These are phyloP conservation scores for Ariopsis seemanni DNA, from an alignment of 2,113 vertebrate genomes.

Conservation along the genomic window DNA sequence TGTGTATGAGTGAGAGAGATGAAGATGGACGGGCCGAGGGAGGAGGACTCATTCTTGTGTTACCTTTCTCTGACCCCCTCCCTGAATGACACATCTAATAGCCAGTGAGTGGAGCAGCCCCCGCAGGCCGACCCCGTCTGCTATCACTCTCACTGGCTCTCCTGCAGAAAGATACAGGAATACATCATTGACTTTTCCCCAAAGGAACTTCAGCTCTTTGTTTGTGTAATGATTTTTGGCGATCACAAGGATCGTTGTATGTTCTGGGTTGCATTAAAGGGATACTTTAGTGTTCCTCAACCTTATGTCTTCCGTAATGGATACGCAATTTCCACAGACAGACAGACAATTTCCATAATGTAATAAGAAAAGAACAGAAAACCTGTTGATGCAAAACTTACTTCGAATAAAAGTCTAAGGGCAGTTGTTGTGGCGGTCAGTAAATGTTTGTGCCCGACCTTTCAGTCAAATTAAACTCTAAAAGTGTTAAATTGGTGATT, in stretches of 20 bases:
- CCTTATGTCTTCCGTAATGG: not conserved
- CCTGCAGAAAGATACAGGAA: constrained; percentile 40
- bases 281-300: not conserved
- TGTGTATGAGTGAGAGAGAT: constrained; percentile 49
- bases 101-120: constrained; percentile 55
- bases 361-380: not conserved
- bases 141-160: constrained; percentile 56
- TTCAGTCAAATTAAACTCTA: not conserved
- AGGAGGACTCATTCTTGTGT: constrained; percentile 62
- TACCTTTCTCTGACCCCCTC: constrained; percentile 77
- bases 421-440: not conserved
- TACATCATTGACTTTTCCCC: constrained; percentile 35
- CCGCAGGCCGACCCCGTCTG: constrained; percentile 66
- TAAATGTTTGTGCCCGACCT: not conserved
- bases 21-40: constrained; percentile 40
- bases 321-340: not conserved
- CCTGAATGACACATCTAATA: constrained; percentile 80
- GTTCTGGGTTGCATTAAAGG: constrained; percentile 10
- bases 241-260: not conserved
- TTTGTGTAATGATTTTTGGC: constrained; percentile 24
- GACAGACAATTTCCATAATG: not conserved
- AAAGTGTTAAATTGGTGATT: not conserved
- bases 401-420: not conserved
- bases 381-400: not conserved
- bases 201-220: constrained; percentile 18